Base-by-base conservation (phyloP, 2,888 invertebrate species). In the Zaprionus lineosus region DNA sequence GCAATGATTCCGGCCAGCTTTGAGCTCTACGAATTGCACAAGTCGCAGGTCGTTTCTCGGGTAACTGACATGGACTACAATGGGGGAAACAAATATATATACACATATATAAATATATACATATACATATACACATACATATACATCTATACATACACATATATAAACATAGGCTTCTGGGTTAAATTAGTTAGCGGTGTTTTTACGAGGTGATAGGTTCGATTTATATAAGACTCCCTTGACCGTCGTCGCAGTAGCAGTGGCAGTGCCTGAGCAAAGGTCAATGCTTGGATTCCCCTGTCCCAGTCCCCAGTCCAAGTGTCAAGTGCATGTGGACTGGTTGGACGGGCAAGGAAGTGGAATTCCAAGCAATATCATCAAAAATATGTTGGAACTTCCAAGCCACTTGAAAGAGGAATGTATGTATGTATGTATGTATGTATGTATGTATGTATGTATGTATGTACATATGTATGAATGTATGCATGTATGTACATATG, bases 361-460 rank as follows among this genome's bases (percentile, higher is more conserved):
- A 29, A 69, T 46, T 24, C 9, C 66, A 47, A 46, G 63, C 47
- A 39, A 57, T 47, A 39, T 55, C 40, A 21, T n/a, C n/a, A 34
- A 12, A 47, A 52, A 65, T 34, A 57, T 63, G 34, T 46, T 50
- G 50, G 58, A n/a, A 52, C 72, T 65, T 58, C 16, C 44, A 37
- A 50, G 41, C 11, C 53, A 72, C 67, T 68, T 59, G 29, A 72
- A 29, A 28, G n/a, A n/a, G 39, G 36, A 44, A 29, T 16, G 6
- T 29, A 19, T 2, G 14, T n/a, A n/a, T n/a, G n/a, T n/a, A n/a
- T n/a, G n/a, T n/a, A n/a, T n/a, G n/a, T n/a, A n/a, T n/a, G n/a
- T n/a, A n/a, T n/a, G n/a, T n/a, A n/a, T n/a, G n/a, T n/a, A n/a
- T n/a, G n/a, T n/a, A n/a, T n/a, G n/a, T n/a, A n/a, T n/a, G n/a